These are phyloP conservation scores for Esox lucius DNA, from an alignment of 2,797 vertebrate genomes.

Conservation along the genomic window DNA sequence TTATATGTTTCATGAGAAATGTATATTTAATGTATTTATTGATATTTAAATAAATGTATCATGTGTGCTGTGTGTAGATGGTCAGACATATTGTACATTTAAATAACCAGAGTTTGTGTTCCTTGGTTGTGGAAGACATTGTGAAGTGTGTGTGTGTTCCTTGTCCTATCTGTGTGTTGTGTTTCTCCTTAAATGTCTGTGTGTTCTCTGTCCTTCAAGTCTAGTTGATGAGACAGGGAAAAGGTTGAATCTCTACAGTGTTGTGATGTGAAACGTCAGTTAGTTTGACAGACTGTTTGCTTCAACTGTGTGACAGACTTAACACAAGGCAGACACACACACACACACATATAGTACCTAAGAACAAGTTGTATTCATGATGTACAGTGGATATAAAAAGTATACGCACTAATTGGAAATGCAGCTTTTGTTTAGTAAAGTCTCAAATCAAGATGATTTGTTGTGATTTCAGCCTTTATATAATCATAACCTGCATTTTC, in stretches of 20 bases:
- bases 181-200: background rate
- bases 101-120: background rate
- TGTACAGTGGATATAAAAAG: too few species aligned
- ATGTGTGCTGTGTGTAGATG: background rate
- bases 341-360: background rate
- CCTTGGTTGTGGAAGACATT: background rate
- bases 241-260: constrained; percentile 18
- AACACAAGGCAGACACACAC: background rate
- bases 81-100: background rate
- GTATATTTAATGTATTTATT: background rate
- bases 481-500: too few species aligned
- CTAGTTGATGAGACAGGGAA: constrained; percentile 21
- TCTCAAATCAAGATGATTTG: too few species aligned
- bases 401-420: too few species aligned
- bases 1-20: background rate
- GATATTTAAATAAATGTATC: background rate
- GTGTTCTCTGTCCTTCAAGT: background rate
- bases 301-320: constrained; percentile 8
- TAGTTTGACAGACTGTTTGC: constrained; percentile 13
- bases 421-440: too few species aligned
- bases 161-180: constrained; percentile 3
- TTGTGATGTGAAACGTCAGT: background rate
- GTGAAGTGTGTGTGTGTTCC: background rate
- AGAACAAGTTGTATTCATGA: too few species aligned
- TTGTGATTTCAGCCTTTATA: too few species aligned